These are phyloP conservation scores for Lycodopsis pacificus DNA, from an alignment of 2,797 vertebrate species.

Conservation along the genomic window DNA sequence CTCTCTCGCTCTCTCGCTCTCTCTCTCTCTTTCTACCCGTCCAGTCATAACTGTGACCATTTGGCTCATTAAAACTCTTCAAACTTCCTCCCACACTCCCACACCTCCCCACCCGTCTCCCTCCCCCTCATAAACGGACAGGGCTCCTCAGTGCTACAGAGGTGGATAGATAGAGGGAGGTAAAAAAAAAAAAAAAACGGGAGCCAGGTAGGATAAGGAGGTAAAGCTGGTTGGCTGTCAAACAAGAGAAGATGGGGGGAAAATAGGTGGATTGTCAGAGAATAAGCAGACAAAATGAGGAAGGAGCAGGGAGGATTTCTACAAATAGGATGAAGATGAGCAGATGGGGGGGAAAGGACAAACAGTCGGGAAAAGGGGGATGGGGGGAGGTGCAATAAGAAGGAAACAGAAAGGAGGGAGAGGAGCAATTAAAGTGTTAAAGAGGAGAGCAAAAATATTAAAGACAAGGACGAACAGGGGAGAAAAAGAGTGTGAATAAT, in stretches of 20 bases:
- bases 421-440: slow-evolving; percentile 31
- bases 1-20: not conserved
- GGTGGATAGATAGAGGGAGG: slow-evolving; percentile 17
- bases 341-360: slow-evolving; percentile 37
- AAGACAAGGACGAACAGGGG: slow-evolving; percentile 13
- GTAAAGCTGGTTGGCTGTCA: slow-evolving; percentile 58
- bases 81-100: slow-evolving; percentile 68
- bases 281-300: slow-evolving; percentile 59
- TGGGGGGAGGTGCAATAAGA: slow-evolving; percentile 44
- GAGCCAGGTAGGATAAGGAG: slow-evolving; percentile 38
- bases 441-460: not conserved
- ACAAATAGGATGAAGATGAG: slow-evolving; percentile 61
- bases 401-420: slow-evolving; percentile 12
- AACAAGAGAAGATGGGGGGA: slow-evolving; percentile 50
- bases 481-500: not conserved
- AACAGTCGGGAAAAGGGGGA: slow-evolving; percentile 35
- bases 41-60: slow-evolving; percentile 66
- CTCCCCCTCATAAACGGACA: slow-evolving; percentile 49
- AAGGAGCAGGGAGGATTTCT: slow-evolving; percentile 48
- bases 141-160: slow-evolving; percentile 24
- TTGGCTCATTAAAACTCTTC: slow-evolving; percentile 77
- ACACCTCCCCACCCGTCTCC: slow-evolving; percentile 32
- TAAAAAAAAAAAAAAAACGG: not conserved
- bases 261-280: slow-evolving; percentile 32
- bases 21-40: slow-evolving; percentile 16